A percentile compares a stretch with the other conserved stretches of the same genome.
Evolutionary conservation across 2,888 invertebrate genomes (phyloP).

Genomic region (Liopterus haemorrhoidalis): DNA sequence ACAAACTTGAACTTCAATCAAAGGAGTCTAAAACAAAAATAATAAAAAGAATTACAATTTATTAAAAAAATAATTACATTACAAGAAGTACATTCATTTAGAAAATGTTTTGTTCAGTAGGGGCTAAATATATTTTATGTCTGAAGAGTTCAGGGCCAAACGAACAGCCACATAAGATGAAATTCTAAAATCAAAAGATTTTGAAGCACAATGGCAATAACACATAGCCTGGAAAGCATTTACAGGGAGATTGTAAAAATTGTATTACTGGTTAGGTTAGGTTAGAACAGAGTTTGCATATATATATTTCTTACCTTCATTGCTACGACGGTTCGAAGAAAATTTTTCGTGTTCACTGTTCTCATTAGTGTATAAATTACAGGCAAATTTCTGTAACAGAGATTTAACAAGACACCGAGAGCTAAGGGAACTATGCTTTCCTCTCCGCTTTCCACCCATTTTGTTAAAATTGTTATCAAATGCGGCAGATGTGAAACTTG

Average conservation of each 20-base stretch:
- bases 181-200: too few species aligned
- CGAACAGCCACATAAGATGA: too few species aligned
- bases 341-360: slow-evolving; percentile 63
- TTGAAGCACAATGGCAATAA: too few species aligned
- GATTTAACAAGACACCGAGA: slow-evolving; percentile 67
- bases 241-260: too few species aligned
- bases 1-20: slow-evolving; percentile 50
- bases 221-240: too few species aligned
- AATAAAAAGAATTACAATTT: too few species aligned
- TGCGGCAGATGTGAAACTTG: slow-evolving; percentile 68
- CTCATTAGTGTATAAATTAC: slow-evolving; percentile 68
- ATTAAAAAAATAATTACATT: slow-evolving; percentile 5
- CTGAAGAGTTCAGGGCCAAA: too few species aligned
- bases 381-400: slow-evolving; percentile 72
- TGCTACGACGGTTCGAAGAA: slow-evolving; percentile 56
- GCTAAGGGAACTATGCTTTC: slow-evolving; percentile 50
- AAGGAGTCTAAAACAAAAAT: slow-evolving; percentile 38
- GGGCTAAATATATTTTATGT: too few species aligned
- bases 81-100: slow-evolving; percentile 5
- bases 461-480: slow-evolving; percentile 61
- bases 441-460: slow-evolving; percentile 56
- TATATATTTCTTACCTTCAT: slow-evolving; percentile 58
- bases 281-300: too few species aligned
- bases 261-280: too few species aligned
- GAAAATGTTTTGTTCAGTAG: too few species aligned